phyloP scores from a whole-genome alignment of 2,888 invertebrate genomes.

The Apamea crenata region DNA sequence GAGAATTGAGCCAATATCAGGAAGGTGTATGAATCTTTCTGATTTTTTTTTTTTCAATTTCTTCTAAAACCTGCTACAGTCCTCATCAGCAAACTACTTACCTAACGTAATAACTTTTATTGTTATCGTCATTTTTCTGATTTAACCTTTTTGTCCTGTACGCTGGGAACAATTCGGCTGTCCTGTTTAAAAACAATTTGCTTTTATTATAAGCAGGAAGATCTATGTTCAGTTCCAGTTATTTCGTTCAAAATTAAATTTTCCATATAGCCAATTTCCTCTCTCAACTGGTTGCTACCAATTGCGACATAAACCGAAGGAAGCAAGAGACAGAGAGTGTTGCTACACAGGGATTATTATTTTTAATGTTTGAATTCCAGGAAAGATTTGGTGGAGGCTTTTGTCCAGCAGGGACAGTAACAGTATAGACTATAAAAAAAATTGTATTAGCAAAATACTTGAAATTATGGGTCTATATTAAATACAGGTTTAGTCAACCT shows the following conservation, averaged over 20 bases:
- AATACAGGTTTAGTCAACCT: no score
- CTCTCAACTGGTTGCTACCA: no score
- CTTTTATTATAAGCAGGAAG: constrained; percentile 14
- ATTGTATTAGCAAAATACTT: no score
- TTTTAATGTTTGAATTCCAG: no score
- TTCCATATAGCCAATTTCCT: constrained; percentile 35
- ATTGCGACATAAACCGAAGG: no score
- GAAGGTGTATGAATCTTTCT: background rate
- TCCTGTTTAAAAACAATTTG: no score
- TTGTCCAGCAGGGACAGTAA: no score
- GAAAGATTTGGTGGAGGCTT: no score
- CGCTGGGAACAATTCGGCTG: background rate
- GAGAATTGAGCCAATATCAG: background rate
- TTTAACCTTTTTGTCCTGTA: background rate
- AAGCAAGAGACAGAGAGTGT: no score
- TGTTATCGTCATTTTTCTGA: background rate
- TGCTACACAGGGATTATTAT: background rate
- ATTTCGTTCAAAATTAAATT: constrained; percentile 10
- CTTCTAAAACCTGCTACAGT: background rate
- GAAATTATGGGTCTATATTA: no score
- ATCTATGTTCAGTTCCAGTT: background rate
- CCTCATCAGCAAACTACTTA: background rate
- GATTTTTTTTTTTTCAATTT: background rate
- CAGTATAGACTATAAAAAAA: no score
- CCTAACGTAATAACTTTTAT: no score